A percentile compares a stretch with the other conserved stretches of the same genome.
phyloP scores from a whole-genome alignment of 2,888 invertebrate species.

The Hydrotaea diabolus region DNA sequence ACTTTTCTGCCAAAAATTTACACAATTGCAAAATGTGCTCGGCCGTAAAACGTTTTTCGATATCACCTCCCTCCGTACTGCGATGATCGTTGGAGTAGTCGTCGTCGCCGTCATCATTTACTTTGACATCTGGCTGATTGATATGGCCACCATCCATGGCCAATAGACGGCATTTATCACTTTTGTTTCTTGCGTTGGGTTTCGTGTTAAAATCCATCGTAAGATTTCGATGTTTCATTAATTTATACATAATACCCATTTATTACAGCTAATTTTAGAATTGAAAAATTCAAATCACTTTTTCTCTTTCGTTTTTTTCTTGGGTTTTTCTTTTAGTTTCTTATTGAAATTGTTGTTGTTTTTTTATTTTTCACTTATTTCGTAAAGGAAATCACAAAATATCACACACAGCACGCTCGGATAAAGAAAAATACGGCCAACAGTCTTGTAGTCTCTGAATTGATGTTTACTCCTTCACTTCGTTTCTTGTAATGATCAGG shows the following conservation, averaged over 20 bases:
- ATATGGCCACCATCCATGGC: conserved; percentile 26
- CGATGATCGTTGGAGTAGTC: neutral
- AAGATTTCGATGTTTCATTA: conserved; percentile 73
- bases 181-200: conserved; percentile 51
- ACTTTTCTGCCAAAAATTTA: conserved; percentile 77
- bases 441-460: neutral
- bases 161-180: conserved; percentile 54
- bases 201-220: conserved; percentile 69
- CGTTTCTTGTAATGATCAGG: conserved; percentile 61
- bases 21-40: conserved; percentile 76
- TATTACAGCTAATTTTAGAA: conserved; percentile 26
- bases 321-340: neutral
- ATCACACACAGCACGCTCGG: conserved; percentile 1
- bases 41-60: conserved; percentile 73
- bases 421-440: neutral
- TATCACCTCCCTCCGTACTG: conserved; percentile 47
- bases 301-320: neutral
- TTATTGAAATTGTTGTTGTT: neutral
- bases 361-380: neutral
- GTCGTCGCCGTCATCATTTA: conserved; percentile 66
- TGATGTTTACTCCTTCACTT: conserved; percentile 69
- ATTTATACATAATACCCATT: conserved; percentile 77
- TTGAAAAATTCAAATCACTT: neutral
- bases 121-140: conserved; percentile 61
- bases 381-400: conserved; percentile 23